Evolutionary conservation across 2,113 vertebrate species (phyloP).

Genomic region (Vimba vimba): DNA sequence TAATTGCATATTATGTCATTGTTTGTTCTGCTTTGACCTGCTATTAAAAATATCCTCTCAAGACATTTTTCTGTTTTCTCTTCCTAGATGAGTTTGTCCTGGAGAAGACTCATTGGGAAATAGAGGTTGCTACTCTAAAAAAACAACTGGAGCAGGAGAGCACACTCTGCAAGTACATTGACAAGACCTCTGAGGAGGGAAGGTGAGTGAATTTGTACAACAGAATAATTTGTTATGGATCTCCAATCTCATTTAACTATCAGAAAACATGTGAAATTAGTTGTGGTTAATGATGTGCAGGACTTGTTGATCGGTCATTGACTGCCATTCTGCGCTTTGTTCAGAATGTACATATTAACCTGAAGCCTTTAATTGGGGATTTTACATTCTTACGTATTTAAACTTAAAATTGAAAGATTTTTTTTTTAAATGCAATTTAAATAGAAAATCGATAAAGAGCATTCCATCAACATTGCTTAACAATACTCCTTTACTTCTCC

Average conservation of each 20-base stretch:
- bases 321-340: not conserved
- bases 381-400: not conserved
- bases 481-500: constrained; percentile 37
- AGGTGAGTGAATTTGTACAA: constrained; percentile 54
- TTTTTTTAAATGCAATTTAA: not conserved
- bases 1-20: not conserved
- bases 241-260: not conserved
- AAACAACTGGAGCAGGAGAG: constrained; percentile 51
- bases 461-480: not conserved
- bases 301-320: not conserved
- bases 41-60: not conserved
- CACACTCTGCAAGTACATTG: constrained; percentile 64
- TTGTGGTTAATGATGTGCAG: not conserved
- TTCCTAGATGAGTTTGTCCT: constrained; percentile 58
- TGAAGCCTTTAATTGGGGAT: not conserved
- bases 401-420: not conserved
- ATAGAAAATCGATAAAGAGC: not conserved
- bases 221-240: not conserved
- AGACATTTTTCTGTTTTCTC: not conserved
- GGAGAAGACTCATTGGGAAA: constrained; percentile 40
- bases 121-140: constrained; percentile 54
- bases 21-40: not conserved
- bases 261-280: not conserved
- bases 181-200: not conserved
- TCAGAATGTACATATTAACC: not conserved